Percentiles rank a stretch among this genome's conserved stretches.
Evolutionary conservation across 2,888 invertebrate species (phyloP).

Genomic region (Hydropsyche betteni): DNA sequence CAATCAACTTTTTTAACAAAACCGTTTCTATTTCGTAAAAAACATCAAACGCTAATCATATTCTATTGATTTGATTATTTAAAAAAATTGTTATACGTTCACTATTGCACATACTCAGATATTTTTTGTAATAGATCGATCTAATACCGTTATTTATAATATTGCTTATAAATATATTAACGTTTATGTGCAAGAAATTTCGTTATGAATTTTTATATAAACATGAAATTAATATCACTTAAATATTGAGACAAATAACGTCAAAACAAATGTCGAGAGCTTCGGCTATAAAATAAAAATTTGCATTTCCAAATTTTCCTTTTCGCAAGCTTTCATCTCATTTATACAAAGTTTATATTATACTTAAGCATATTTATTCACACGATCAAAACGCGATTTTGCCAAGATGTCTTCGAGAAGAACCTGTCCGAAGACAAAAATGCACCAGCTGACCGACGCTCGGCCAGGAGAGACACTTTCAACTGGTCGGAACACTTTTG

Average conservation of each 20-base stretch:
- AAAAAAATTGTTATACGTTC: no score
- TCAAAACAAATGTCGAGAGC: neutral
- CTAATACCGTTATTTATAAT: no score
- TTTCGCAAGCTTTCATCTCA: neutral
- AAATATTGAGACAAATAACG: neutral
- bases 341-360: neutral
- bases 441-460: slow-evolving; percentile 36
- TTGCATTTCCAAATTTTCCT: neutral
- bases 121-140: no score
- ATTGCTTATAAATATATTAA: no score
- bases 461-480: slow-evolving; percentile 42
- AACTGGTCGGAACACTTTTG: slow-evolving; percentile 49
- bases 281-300: neutral
- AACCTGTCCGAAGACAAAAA: slow-evolving; percentile 2
- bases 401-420: neutral
- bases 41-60: no score
- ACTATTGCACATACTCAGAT: no score
- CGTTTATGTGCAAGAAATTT: no score
- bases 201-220: no score
- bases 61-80: no score
- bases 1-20: no score
- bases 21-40: no score
- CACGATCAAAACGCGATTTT: neutral
- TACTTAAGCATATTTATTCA: neutral
- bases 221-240: no score